These are phyloP conservation scores for Monochamus alternatus DNA, from an alignment of 2,888 invertebrate species.

Conservation along the genomic window DNA sequence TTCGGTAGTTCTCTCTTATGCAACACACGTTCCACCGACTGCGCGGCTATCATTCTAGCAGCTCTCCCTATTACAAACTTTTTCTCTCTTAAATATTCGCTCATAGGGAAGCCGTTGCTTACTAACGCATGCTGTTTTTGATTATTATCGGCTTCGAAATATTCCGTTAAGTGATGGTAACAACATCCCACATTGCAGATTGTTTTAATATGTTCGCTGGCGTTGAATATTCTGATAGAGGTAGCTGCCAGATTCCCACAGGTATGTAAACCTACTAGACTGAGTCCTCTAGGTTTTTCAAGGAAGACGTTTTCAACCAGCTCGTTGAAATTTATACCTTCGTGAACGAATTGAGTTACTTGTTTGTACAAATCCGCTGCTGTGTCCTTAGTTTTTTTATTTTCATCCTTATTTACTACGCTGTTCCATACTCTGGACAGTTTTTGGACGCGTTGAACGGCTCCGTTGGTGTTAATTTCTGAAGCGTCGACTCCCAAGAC, in stretches of 20 bases:
- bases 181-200: conserved; percentile 92
- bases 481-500: conserved; percentile 90
- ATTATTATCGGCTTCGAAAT: conserved; percentile 62
- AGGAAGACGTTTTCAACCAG: conserved; percentile 73
- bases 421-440: conserved; percentile 69
- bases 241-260: conserved; percentile 89
- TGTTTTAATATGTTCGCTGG: conserved; percentile 73
- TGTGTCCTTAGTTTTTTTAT: conserved; percentile 49
- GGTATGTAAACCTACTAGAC: conserved; percentile 87
- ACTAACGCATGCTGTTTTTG: background rate
- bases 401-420: conserved; percentile 51
- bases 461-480: conserved; percentile 78
- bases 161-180: conserved; percentile 85
- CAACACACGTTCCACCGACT: conserved; percentile 83
- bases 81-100: conserved; percentile 73
- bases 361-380: conserved; percentile 74
- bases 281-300: conserved; percentile 68
- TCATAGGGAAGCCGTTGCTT: conserved; percentile 80
- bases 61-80: conserved; percentile 78
- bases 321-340: conserved; percentile 73
- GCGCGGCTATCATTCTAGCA: conserved; percentile 89
- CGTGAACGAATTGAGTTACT: conserved; percentile 76
- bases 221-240: conserved; percentile 80
- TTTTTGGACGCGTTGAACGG: conserved; percentile 74
- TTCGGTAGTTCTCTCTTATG: conserved; percentile 75